phyloP scores from a whole-genome alignment of 2,888 invertebrate species.

The Lutraria lutraria region DNA sequence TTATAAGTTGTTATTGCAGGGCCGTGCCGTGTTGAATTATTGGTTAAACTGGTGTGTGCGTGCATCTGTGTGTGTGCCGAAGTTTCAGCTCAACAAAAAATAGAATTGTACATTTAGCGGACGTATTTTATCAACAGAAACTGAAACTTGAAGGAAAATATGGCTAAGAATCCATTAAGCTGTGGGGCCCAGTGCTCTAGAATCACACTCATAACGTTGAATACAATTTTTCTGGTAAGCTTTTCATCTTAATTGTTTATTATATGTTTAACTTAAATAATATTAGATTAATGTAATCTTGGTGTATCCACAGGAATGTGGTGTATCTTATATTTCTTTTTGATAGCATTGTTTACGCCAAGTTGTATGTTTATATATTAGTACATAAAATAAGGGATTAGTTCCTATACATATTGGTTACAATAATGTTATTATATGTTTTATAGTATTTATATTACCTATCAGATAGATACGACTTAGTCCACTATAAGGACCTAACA shows the following conservation, averaged over 20 bases:
- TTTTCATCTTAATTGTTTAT: not conserved
- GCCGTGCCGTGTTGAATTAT: not conserved
- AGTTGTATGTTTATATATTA: too few species aligned
- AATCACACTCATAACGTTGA: slow-evolving; percentile 61
- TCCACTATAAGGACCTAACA: too few species aligned
- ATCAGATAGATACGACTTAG: too few species aligned
- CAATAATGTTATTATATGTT: too few species aligned
- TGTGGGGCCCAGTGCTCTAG: slow-evolving; percentile 63
- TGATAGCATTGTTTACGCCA: too few species aligned
- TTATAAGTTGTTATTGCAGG: not conserved
- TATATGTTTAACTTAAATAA: not conserved
- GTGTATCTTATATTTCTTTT: too few species aligned
- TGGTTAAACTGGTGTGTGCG: not conserved
- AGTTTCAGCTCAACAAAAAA: not conserved
- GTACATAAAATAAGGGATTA: too few species aligned
- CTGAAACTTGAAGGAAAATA: slow-evolving; percentile 7
- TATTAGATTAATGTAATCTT: not conserved
- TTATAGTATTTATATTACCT: too few species aligned
- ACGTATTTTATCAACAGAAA: not conserved
- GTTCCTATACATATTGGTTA: too few species aligned
- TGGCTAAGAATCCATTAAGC: slow-evolving; percentile 61
- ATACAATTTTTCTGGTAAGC: slow-evolving; percentile 64
- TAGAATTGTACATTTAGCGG: not conserved
- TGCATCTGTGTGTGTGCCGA: not conserved
- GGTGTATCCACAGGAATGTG: too few species aligned